Conservation (phyloP, 2,113 vertebrate genomes). For the Spea bombifrons region DNA sequence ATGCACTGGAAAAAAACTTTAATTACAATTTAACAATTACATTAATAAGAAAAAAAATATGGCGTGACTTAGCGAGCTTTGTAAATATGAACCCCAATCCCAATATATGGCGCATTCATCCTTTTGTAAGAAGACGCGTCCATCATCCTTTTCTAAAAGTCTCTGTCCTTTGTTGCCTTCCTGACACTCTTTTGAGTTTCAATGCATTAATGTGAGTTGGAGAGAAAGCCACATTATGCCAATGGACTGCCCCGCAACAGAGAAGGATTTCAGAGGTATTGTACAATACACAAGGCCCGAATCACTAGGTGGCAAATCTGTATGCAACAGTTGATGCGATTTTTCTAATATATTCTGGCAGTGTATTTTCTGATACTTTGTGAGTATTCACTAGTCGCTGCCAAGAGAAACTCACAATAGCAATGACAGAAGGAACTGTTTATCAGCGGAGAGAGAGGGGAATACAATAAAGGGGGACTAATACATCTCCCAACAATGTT, state of each 20-base stretch:
- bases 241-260: slow-evolving; percentile 39
- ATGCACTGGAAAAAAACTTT: not conserved
- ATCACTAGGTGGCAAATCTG: slow-evolving; percentile 38
- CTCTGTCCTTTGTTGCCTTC: slow-evolving; percentile 32
- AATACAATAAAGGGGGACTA: slow-evolving; percentile 23
- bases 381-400: slow-evolving; percentile 37
- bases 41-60: not conserved
- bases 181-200: slow-evolving; percentile 33
- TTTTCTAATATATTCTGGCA: slow-evolving; percentile 39
- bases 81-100: slow-evolving; percentile 25
- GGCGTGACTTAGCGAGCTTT: not conserved
- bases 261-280: slow-evolving; percentile 28
- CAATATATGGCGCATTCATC: slow-evolving; percentile 24
- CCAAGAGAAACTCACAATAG: slow-evolving; percentile 34
- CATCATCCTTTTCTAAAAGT: slow-evolving; percentile 30
- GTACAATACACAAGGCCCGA: slow-evolving; percentile 34
- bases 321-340: slow-evolving; percentile 33
- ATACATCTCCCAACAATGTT: slow-evolving; percentile 34
- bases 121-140: slow-evolving; percentile 33
- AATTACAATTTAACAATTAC: not conserved
- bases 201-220: slow-evolving; percentile 36
- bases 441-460: slow-evolving; percentile 11
- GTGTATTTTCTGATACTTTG: slow-evolving; percentile 35
- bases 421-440: slow-evolving; percentile 29
- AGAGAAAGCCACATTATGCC: slow-evolving; percentile 23